Evolutionary conservation across 2,888 invertebrate genomes (phyloP).

Genomic region (Saturnia japonica): DNA sequence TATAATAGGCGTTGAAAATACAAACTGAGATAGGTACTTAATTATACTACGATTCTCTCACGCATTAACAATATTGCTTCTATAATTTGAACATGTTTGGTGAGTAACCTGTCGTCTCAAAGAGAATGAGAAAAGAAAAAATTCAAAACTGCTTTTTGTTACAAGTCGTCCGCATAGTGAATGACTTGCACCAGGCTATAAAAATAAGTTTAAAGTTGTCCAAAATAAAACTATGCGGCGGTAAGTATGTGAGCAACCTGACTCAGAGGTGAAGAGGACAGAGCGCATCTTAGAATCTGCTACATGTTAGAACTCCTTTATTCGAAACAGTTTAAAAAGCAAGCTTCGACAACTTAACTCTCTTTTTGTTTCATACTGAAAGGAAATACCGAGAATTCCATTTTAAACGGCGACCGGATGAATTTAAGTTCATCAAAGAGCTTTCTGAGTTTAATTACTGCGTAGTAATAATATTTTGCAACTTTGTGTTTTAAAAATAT

Average conservation of each 20-base stretch:
- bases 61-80: constrained; percentile 25
- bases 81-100: constrained; percentile 21
- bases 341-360: constrained; percentile 49
- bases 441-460: constrained; percentile 27
- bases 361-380: constrained; percentile 57
- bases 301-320: constrained; percentile 54
- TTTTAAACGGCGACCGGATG: constrained; percentile 64
- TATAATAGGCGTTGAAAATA: constrained; percentile 16
- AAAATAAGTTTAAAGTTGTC: constrained; percentile 25
- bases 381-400: constrained; percentile 69
- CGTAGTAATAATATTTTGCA: constrained; percentile 7
- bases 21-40: constrained; percentile 17
- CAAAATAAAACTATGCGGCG: constrained; percentile 56
- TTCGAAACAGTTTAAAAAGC: constrained; percentile 43
- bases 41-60: constrained; percentile 33
- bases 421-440: constrained; percentile 47
- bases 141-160: constrained; percentile 46
- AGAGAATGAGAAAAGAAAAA: constrained; percentile 28
- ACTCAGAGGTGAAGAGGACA: constrained; percentile 44
- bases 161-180: constrained; percentile 48
- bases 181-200: constrained; percentile 40
- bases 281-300: constrained; percentile 52
- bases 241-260: constrained; percentile 56
- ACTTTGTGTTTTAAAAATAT: background rate
- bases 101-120: constrained; percentile 25